Evolutionary conservation across 2,113 vertebrate genomes (phyloP).

Genomic region (Serilophus lunatus): DNA sequence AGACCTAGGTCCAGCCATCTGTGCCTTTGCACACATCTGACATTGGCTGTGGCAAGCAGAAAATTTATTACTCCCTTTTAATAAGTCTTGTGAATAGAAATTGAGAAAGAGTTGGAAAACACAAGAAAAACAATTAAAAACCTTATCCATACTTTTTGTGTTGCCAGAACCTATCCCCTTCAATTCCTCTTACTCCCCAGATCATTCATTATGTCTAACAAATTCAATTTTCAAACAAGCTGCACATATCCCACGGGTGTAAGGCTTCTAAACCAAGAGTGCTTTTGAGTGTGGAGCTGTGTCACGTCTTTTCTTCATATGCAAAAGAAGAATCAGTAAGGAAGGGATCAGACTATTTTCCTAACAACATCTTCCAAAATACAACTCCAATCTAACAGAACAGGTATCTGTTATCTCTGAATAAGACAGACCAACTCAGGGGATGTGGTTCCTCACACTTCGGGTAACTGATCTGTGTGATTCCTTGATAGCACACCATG

Average conservation of each 20-base stretch:
- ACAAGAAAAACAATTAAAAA: not conserved
- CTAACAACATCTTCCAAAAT: not conserved
- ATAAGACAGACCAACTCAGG: not conserved
- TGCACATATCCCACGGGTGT: not conserved
- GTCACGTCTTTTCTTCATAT: not conserved
- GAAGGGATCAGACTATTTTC: not conserved
- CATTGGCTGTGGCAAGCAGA: not conserved
- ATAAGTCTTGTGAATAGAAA: not conserved
- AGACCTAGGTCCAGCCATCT: not conserved
- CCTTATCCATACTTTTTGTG: not conserved
- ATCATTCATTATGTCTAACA: not conserved
- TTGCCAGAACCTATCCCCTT: not conserved
- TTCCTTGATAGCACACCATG: not conserved
- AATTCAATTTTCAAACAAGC: not conserved
- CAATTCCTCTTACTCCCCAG: not conserved
- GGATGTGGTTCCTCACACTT: not conserved
- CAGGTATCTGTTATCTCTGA: not conserved
- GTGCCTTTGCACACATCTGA: not conserved
- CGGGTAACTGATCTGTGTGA: not conserved
- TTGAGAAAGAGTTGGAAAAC: not conserved
- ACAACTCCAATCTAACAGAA: not conserved
- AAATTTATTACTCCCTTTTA: constrained; percentile 9
- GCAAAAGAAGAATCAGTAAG: not conserved
- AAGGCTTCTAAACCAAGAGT: not conserved
- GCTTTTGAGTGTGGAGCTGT: not conserved